phyloP scores from a whole-genome alignment of 1,140 invertebrate species.

The Drosophila lacertosa region DNA sequence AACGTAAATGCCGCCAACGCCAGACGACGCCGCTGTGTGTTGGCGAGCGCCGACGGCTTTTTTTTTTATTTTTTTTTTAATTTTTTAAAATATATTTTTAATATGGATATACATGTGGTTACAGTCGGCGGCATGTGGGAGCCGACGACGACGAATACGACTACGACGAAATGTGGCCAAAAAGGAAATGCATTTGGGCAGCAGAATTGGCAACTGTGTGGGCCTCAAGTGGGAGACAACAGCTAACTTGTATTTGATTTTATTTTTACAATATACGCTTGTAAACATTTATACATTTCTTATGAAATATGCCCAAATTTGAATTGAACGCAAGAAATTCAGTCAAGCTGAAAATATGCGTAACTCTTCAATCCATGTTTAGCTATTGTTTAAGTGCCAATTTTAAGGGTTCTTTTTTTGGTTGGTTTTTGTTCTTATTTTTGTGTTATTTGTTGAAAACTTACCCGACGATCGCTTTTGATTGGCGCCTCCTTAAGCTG shows the following conservation, averaged over 20 bases:
- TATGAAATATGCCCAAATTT: constrained; percentile 30
- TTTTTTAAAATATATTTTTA: not conserved
- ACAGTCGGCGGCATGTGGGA: constrained; percentile 64
- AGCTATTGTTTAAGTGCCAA: not conserved
- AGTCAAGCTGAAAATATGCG: not conserved
- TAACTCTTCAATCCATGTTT: constrained; percentile 31
- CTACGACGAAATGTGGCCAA: constrained; percentile 54
- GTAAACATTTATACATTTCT: constrained; percentile 13
- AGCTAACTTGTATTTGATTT: constrained; percentile 30
- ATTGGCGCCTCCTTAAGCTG: constrained; percentile 74
- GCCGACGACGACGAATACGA: constrained; percentile 47
- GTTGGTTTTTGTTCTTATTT: not conserved
- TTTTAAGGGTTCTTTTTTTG: constrained; percentile 12
- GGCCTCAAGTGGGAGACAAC: constrained; percentile 34
- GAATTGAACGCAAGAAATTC: not conserved
- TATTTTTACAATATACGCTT: no score
- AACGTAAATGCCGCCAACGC: constrained; percentile 58
- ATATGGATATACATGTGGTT: constrained; percentile 24
- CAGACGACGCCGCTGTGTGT: constrained; percentile 47
- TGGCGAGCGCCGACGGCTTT: constrained; percentile 70
- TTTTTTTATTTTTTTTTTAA: constrained; percentile 19
- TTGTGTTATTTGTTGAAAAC: constrained; percentile 39
- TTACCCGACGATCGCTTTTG: constrained; percentile 83
- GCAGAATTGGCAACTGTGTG: constrained; percentile 52
- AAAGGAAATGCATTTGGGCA: constrained; percentile 80